A percentile compares a stretch with the other conserved stretches of the same genome.
Evolutionary conservation across 2,113 vertebrate genomes (phyloP).

Genomic region (Albula goreensis): DNA sequence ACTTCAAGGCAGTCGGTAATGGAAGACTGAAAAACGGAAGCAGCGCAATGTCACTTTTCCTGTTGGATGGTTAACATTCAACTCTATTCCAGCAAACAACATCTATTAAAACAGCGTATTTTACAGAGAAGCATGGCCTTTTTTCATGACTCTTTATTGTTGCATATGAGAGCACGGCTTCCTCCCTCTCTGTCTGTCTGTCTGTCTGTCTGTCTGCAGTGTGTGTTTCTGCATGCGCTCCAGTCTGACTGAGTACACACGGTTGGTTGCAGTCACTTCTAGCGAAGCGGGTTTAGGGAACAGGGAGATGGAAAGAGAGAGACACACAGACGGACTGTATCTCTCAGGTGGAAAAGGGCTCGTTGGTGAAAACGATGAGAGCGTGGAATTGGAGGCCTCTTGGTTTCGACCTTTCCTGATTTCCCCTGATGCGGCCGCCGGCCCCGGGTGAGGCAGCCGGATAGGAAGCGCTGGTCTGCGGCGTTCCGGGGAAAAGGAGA

Average conservation of each 20-base stretch:
- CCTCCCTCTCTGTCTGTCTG: neutral
- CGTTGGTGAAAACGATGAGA: neutral
- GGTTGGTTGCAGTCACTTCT: neutral
- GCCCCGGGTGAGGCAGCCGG: neutral
- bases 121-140: neutral
- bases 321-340: neutral
- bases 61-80: neutral
- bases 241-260: neutral
- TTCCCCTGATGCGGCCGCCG: neutral
- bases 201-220: neutral
- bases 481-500: neutral
- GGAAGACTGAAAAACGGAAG: too few species aligned
- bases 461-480: neutral
- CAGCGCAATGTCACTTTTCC: neutral
- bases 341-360: neutral
- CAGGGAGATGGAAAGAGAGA: neutral
- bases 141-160: neutral
- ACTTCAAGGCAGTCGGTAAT: neutral
- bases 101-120: neutral
- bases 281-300: neutral
- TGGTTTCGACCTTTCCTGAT: neutral
- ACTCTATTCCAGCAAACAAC: neutral
- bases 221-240: neutral
- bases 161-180: neutral
- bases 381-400: neutral